phyloP scores from a whole-genome alignment of 2,888 invertebrate genomes.

The Acleris cristana region DNA sequence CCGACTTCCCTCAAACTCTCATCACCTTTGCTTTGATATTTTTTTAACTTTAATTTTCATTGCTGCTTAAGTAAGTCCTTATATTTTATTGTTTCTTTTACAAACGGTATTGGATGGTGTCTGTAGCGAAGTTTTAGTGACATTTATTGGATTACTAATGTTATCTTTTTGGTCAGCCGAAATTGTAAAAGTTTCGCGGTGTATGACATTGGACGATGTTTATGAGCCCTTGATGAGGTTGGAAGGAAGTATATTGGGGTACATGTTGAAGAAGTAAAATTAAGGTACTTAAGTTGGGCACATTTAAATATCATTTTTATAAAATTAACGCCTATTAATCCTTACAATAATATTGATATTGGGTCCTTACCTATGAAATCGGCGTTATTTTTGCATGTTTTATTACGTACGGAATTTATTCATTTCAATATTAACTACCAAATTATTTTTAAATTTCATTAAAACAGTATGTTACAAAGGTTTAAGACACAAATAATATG shows the following conservation, averaged over 20 bases:
- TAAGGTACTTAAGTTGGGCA: too few species aligned
- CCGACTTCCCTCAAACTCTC: constrained; percentile 27
- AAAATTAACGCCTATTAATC: too few species aligned
- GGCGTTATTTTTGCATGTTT: too few species aligned
- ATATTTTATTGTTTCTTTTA: neutral
- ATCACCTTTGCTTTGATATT: constrained; percentile 5
- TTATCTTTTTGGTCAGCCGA: constrained; percentile 37
- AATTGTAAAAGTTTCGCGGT: constrained; percentile 45
- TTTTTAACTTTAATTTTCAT: constrained; percentile 12
- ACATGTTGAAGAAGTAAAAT: too few species aligned
- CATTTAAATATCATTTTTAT: too few species aligned
- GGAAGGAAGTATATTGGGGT: constrained; percentile 12
- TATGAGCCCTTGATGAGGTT: constrained; percentile 39
- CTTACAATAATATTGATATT: too few species aligned
- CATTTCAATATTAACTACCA: too few species aligned
- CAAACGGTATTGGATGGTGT: constrained; percentile 3
- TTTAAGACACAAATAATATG: too few species aligned
- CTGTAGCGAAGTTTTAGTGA: neutral
- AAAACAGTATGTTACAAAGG: too few species aligned
- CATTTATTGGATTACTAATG: constrained; percentile 33
- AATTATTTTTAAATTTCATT: too few species aligned
- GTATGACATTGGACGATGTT: constrained; percentile 43
- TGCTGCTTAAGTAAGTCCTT: neutral
- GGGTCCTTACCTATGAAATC: too few species aligned
- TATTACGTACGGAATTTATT: too few species aligned